Evolutionary conservation across 2,888 invertebrate genomes (phyloP), one percentile per base, ranked within the genome.

Genomic region (Tenthredo mesomela): DNA sequence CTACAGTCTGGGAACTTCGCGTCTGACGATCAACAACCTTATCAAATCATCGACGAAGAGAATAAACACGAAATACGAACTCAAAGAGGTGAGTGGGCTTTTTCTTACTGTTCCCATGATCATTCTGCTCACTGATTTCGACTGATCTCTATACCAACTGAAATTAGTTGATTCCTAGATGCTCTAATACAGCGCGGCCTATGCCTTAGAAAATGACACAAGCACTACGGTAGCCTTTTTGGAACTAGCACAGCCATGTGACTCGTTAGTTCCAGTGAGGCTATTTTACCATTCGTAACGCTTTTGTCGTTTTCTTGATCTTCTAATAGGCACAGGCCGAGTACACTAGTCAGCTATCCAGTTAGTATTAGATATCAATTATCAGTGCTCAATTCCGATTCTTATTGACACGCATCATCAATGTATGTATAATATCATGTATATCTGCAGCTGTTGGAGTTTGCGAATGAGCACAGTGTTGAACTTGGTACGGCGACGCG

Each of bases 11-110:
- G 97, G 97, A n/a, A 95, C 96, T 0, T 95, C 96, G 0, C 95
- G 96, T 65, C 95, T 96, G 86, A 94, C 95, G 43, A 94, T 97
- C 73, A 96, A 96, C 88, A 95, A 95, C 37, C 95, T 98, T 80
- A 94, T 98, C 0, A 96, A 96, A 89, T 95, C 96, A 29, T 95
- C 96, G 0, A 97, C 97, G 0, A 95, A 95, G 87, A 95, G 96
- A 67, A 95, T 98, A 90, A 97, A 96, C 89, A 96, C 97, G 9
- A 95, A 95, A 85, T 96, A 96, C 90, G 97, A 97, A 91, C 94
- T 97, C 47, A 95, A 95, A 86, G 97, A 98, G 94, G 97, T 97
- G 94, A 94, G 93, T 93, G 37, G 18, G 50, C 18, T 10, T 25
- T 18, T 54, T 47, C 54, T 73, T 12, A 54, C 15, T 5, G 15